Evolutionary conservation across 2,797 vertebrate species (phyloP), one percentile per base, ranked within the genome.

Genomic region (Agapornis canus): DNA sequence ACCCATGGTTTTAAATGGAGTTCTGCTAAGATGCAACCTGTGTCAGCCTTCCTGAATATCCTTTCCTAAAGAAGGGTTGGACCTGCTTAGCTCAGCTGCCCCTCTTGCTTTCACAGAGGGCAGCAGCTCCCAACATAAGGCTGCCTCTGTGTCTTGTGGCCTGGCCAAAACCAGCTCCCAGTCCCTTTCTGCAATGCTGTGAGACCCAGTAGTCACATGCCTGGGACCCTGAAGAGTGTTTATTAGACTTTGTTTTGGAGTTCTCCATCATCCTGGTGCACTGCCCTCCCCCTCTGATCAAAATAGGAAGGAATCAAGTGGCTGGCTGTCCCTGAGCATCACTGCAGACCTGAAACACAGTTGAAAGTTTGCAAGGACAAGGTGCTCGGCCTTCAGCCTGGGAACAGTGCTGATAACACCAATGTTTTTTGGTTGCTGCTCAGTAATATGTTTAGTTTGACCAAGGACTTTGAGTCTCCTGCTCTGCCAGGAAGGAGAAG

Each of bases 41-140:
- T 7, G 12, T 64, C 61, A 47, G 56, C 16, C 13, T n/a, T 10
- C 19, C 21, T 49, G 32, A 31, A 27, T 26, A 49, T 35, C 25
- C 21, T 29, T 40, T 3, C n/a, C 27, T 29, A 6, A 42, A 45
- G 32, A 21, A 51, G 5, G 19, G 12, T 11, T 56, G 21, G 18
- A 64, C 0, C 4, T 5, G 4, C 10, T 56, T 0, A 3, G 19
- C 12, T 68, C 26, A 18, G 2, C 19, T 40, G 27, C 13, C 19
- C 8, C 16, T 65, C 0, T 0, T 54, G 14, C 35, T 10, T 35
- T n/a, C 18, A 10, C 4, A 17, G 25, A 8, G 43, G 56, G 11
- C 11, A 13, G 6, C 0, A 1, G 9, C 29, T 31, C 39, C 16
- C n/a, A 11, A 22, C 0, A 0, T 23, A 14, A 59, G 16, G 31